These are phyloP conservation scores for Punctoribates punctum DNA, from an alignment of 2,888 invertebrate species.

Conservation along the genomic window DNA sequence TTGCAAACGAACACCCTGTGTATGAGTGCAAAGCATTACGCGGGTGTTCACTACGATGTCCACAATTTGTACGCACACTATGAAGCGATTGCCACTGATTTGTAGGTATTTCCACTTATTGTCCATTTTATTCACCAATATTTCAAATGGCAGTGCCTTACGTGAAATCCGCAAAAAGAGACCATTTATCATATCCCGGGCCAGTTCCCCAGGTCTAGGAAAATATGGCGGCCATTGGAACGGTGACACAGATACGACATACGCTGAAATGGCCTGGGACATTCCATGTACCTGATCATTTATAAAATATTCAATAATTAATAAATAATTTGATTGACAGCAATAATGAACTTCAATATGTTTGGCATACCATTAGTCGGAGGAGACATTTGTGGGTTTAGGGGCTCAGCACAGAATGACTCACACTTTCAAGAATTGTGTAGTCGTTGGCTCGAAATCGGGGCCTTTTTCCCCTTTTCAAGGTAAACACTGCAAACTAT, in stretches of 20 bases:
- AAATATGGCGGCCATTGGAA: slow-evolving; percentile 52
- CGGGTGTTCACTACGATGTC: too few species aligned
- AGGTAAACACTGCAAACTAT: too few species aligned
- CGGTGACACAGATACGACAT: slow-evolving; percentile 56
- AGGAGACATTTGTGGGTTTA: slow-evolving; percentile 80
- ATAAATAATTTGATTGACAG: slow-evolving; percentile 54
- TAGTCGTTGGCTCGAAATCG: slow-evolving; percentile 56
- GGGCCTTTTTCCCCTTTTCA: slow-evolving; percentile 55
- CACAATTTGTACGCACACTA: too few species aligned
- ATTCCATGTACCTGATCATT: slow-evolving; percentile 58
- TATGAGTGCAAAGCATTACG: slow-evolving; percentile 67
- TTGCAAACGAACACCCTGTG: slow-evolving; percentile 68
- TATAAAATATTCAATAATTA: slow-evolving; percentile 53
- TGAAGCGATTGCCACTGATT: too few species aligned
- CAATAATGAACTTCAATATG: slow-evolving; percentile 57
- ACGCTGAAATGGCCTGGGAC: slow-evolving; percentile 59
- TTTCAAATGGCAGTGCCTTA: too few species aligned
- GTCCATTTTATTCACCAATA: too few species aligned
- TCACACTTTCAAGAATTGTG: slow-evolving; percentile 58
- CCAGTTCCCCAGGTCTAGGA: slow-evolving; percentile 53
- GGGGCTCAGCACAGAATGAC: slow-evolving; percentile 53
- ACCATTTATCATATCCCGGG: slow-evolving; percentile 41
- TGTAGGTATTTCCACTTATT: too few species aligned
- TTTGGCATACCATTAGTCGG: slow-evolving; percentile 57
- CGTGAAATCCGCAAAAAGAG: too few species aligned